Base-by-base conservation (phyloP, 2,797 vertebrate genomes). In the Fratercula arctica region DNA sequence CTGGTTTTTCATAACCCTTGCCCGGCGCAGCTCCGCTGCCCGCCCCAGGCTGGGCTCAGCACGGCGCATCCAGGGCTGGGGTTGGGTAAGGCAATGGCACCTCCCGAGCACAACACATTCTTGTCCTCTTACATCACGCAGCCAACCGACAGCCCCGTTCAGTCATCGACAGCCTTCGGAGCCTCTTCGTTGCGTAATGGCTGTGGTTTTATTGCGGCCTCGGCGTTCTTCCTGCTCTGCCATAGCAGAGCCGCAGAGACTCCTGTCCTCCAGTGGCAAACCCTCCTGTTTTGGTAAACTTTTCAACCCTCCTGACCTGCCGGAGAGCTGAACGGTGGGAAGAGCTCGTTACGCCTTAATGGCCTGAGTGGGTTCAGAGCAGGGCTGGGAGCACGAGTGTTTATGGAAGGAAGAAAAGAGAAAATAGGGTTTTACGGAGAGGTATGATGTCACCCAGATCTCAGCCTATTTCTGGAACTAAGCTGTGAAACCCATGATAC, bases 401-500 rank as follows among this genome's bases (percentile, higher is more conserved):
- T 96, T 95, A 70, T 87, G 60, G 83, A 90, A 85, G 92, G 70
- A 81, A 57, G 93, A 79, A 96, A 68, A 80, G 53, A 1, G 20
- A 61, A 60, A 80, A 86, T 57, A 39, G 2, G 13, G 14, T 41
- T 91, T 83, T 67, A 63, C 2, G 0, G 80, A 39, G 56, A 93
- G 66, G 72, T 45, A 84, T 98, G 97, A 98, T 87, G 94, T 98
- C 97, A 97, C 57, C 75, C 50, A 1, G 50, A 90, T 85, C 91
- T 25, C 45, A 41, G 95, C 83, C 98, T 98, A 97, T 95, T 96
- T 97, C 96, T 97, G 94, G 95, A 96, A 61, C 68, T 29, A 76
- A 86, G 93, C 95, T 63, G 85, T 37, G 79, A 91, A 95, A 91
- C 87, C 67, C 91, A 89, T 83, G 95, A 95, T 51, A 72, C 17